Evolutionary conservation across 2,113 vertebrate genomes (phyloP).

Genomic region (Narcine bancroftii): DNA sequence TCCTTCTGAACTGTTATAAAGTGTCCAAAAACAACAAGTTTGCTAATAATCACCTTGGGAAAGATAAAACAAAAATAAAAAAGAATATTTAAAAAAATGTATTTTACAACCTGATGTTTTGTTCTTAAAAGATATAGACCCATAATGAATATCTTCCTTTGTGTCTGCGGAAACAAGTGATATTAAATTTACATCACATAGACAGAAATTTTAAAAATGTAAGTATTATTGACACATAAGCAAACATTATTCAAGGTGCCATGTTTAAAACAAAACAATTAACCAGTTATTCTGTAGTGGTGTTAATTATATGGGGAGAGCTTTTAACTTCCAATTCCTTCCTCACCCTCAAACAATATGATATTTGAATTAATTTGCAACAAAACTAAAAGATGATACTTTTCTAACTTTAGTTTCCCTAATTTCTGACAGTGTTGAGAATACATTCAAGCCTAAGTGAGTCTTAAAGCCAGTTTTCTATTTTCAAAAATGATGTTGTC

Average conservation of each 20-base stretch:
- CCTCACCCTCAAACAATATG: neutral
- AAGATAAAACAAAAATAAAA: neutral
- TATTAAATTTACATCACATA: neutral
- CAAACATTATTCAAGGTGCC: too few species aligned
- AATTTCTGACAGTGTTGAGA: too few species aligned
- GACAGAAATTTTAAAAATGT: too few species aligned
- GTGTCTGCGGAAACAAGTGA: neutral
- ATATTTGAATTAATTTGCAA: too few species aligned
- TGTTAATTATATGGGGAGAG: neutral
- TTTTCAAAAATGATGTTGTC: too few species aligned
- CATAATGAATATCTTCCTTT: conserved; percentile 21
- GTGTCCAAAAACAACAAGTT: neutral
- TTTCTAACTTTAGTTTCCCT: too few species aligned
- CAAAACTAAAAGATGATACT: too few species aligned
- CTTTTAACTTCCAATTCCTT: neutral
- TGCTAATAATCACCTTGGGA: neutral
- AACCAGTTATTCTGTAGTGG: too few species aligned
- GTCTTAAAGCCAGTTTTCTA: too few species aligned
- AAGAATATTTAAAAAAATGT: neutral
- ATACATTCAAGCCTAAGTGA: too few species aligned
- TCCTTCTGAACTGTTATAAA: neutral
- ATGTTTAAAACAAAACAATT: neutral
- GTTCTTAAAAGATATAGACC: neutral
- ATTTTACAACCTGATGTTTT: neutral
- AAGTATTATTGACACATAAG: too few species aligned